These are phyloP conservation scores for Sarcophaga subvicina DNA, from an alignment of 2,888 invertebrate genomes.

Conservation along the genomic window DNA sequence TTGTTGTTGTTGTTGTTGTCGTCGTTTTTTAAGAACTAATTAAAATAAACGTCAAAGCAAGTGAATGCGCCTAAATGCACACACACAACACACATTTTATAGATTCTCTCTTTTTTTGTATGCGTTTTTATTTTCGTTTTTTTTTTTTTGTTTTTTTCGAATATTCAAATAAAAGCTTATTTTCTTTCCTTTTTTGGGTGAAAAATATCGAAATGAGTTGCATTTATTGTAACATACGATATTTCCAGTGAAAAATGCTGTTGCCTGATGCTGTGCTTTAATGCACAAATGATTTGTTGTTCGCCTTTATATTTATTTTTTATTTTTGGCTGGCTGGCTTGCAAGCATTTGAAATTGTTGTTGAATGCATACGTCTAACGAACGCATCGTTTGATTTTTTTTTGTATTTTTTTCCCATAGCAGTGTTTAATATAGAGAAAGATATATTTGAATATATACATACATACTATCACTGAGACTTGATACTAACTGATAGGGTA, in stretches of 20 bases:
- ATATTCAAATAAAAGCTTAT: slow-evolving; percentile 50
- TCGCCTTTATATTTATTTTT: not conserved
- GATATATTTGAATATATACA: not conserved
- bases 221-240: not conserved
- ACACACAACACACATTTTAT: slow-evolving; percentile 62
- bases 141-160: not conserved
- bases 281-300: not conserved
- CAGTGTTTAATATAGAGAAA: slow-evolving; percentile 49
- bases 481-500: not conserved
- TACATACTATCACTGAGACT: too few species aligned
- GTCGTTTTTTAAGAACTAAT: slow-evolving; percentile 72
- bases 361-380: slow-evolving; percentile 62
- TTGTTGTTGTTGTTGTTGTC: slow-evolving; percentile 24
- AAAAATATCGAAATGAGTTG: slow-evolving; percentile 19
- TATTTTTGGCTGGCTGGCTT: slow-evolving; percentile 31
- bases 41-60: slow-evolving; percentile 74
- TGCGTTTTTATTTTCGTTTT: slow-evolving; percentile 4
- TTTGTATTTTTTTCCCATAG: not conserved
- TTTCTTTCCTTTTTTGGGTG: slow-evolving; percentile 34
- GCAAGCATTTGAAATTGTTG: slow-evolving; percentile 64
- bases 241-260: not conserved
- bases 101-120: slow-evolving; percentile 42
- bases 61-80: slow-evolving; percentile 71
- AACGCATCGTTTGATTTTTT: slow-evolving; percentile 71
- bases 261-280: not conserved